Evolutionary conservation across 1,140 invertebrate genomes (phyloP).

Genomic region (Drosophila lacteicornis): DNA sequence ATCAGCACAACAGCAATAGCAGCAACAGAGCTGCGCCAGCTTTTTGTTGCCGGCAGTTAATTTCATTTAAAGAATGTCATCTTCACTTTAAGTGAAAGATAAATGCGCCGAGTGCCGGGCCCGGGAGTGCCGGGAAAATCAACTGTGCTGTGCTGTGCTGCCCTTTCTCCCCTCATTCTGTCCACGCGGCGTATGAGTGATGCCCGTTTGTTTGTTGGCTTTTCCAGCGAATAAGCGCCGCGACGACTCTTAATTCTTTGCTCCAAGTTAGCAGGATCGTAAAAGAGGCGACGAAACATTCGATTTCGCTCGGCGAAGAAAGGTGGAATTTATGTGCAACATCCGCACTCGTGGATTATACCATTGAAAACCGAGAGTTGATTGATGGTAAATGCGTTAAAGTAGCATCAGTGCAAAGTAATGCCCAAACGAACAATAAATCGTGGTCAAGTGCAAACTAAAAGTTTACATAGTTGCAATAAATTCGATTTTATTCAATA

Average conservation of each 20-base stretch:
- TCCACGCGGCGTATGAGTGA: slow-evolving; percentile 68
- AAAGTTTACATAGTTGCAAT: not conserved
- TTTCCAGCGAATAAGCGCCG: slow-evolving; percentile 24
- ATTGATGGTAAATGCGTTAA: slow-evolving; percentile 49
- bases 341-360: slow-evolving; percentile 48
- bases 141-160: slow-evolving; percentile 40
- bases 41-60: slow-evolving; percentile 82
- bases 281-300: slow-evolving; percentile 27
- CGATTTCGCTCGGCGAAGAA: slow-evolving; percentile 49
- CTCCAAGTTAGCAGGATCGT: slow-evolving; percentile 18
- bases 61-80: slow-evolving; percentile 85
- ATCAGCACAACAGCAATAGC: slow-evolving; percentile 33
- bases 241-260: slow-evolving; percentile 38
- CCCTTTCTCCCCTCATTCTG: slow-evolving; percentile 56
- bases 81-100: slow-evolving; percentile 85
- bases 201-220: slow-evolving; percentile 45
- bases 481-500: not conserved
- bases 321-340: slow-evolving; percentile 46
- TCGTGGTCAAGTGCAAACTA: slow-evolving; percentile 8
- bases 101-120: slow-evolving; percentile 60
- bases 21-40: slow-evolving; percentile 38
- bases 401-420: slow-evolving; percentile 1
- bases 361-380: slow-evolving; percentile 46
- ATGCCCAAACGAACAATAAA: slow-evolving; percentile 1
- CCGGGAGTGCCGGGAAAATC: slow-evolving; percentile 50